phyloP scores from a whole-genome alignment of 1,140 invertebrate genomes.

The Tetranychus urticae region DNA sequence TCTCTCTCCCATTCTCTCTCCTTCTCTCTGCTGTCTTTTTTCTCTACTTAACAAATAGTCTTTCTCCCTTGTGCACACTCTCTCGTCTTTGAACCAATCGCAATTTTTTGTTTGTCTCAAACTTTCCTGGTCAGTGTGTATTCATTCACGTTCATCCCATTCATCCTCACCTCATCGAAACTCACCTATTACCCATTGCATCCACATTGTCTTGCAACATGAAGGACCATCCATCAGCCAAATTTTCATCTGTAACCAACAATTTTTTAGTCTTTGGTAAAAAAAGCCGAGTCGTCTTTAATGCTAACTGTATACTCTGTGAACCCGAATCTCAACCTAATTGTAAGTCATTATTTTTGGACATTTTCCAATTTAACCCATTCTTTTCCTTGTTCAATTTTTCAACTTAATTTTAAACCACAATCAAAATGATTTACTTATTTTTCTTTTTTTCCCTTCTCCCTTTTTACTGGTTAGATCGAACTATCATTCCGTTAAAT shows the following conservation, averaged over 20 bases:
- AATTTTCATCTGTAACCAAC: background rate
- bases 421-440: too few species aligned
- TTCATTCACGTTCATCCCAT: background rate
- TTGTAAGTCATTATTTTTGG: background rate
- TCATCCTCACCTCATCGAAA: background rate
- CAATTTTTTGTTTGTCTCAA: background rate
- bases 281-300: background rate
- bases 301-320: background rate
- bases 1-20: background rate
- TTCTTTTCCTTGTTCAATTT: background rate
- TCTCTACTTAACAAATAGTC: background rate
- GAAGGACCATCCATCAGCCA: background rate
- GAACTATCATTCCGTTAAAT: conserved; percentile 2
- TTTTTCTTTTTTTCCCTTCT: background rate
- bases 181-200: background rate
- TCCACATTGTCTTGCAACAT: background rate
- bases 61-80: background rate
- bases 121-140: background rate
- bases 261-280: background rate
- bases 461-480: background rate
- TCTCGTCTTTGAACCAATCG: background rate
- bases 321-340: background rate
- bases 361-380: background rate
- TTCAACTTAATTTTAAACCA: background rate
- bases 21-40: background rate